Base-by-base conservation (phyloP, 1,140 invertebrate genomes). In the Lithobius niger region DNA sequence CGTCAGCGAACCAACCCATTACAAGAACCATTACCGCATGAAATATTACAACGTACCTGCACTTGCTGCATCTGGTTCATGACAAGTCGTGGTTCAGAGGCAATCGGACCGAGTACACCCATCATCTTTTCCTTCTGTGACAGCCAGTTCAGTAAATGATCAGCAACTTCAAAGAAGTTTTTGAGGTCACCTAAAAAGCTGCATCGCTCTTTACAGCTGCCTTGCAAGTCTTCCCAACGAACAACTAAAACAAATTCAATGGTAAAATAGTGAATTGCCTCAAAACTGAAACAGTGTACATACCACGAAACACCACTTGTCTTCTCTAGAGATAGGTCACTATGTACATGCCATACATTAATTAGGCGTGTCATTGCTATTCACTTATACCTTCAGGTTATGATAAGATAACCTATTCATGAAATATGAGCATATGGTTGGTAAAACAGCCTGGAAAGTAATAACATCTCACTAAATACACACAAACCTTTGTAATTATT, bases 111-210 rank as follows among this genome's bases (percentile, higher is more conserved):
- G 0, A 97, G 74, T 0, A 93, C 92, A 1, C 83, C 82, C 67
- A 97, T 77, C 91, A 97, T 96, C 60, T 88, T 84, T 60, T 96
- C 92, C 70, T 97, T 97, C 55, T 90, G 85, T 27, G 78, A 78
- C 13, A 97, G 73, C 92, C 92, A 97, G 18, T 79, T 81, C 18
- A 81, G 79, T 6, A 97, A 74, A 54, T 82, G 83, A 59, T 89
- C 87, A 64, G 92, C 83, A 0, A 84, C 84, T 65, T 95, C 91
- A 52, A 88, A 81, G 76, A 97, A 92, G 66, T 93, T 86, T 64
- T 90, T 88, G 61, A 93, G 79, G 63, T 92, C 86, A 65, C 94
- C 88, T 66, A 94, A 78, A 63, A 90, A 82, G 62, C 81, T 81
- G 57, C 88, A 83, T 43, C 72, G 69, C 58, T 88, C 82, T 65